phyloP scores from a whole-genome alignment of 2,888 invertebrate species.

The Elmis aenea region DNA sequence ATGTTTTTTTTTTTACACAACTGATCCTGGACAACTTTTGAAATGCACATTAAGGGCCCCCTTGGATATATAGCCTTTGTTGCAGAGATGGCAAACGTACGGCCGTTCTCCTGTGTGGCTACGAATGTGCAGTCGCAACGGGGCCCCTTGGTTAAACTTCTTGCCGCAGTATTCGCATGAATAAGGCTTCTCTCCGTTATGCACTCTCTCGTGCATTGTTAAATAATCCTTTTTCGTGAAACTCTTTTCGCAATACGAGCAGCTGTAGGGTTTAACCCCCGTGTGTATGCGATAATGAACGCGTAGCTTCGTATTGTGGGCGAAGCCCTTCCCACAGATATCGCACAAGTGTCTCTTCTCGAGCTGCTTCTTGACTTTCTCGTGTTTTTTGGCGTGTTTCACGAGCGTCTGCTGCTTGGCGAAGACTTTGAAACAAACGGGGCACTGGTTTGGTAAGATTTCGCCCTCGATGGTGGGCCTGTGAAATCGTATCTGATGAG shows the following conservation, averaged over 20 bases:
- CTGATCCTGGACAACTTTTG: background rate
- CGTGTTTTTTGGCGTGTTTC: slow-evolving; percentile 40
- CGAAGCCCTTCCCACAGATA: slow-evolving; percentile 40
- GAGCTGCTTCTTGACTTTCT: slow-evolving; percentile 23
- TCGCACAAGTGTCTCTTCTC: slow-evolving; percentile 38
- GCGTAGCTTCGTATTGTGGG: slow-evolving; percentile 34
- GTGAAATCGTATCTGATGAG: slow-evolving; percentile 37
- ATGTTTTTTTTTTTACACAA: background rate
- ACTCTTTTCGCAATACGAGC: slow-evolving; percentile 44
- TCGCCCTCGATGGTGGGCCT: slow-evolving; percentile 43
- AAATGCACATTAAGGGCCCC: slow-evolving; percentile 1
- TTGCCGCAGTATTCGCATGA: slow-evolving; percentile 39
- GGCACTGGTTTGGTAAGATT: slow-evolving; percentile 43
- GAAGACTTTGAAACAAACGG: slow-evolving; percentile 35
- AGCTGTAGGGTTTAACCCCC: slow-evolving; percentile 32
- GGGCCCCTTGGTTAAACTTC: slow-evolving; percentile 33
- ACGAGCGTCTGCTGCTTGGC: slow-evolving; percentile 39
- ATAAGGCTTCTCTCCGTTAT: slow-evolving; percentile 38
- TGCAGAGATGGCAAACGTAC: slow-evolving; percentile 52
- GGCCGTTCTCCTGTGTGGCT: slow-evolving; percentile 37
- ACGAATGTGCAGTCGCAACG: slow-evolving; percentile 33
- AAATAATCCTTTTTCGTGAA: slow-evolving; percentile 43
- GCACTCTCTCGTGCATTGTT: slow-evolving; percentile 35
- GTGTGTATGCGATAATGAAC: slow-evolving; percentile 35
- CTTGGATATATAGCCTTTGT: slow-evolving; percentile 48